Percentiles rank a stretch among this genome's conserved stretches.
These are phyloP conservation scores for Aegithalos caudatus DNA, from an alignment of 2,113 vertebrate genomes.

Conservation along the genomic window DNA sequence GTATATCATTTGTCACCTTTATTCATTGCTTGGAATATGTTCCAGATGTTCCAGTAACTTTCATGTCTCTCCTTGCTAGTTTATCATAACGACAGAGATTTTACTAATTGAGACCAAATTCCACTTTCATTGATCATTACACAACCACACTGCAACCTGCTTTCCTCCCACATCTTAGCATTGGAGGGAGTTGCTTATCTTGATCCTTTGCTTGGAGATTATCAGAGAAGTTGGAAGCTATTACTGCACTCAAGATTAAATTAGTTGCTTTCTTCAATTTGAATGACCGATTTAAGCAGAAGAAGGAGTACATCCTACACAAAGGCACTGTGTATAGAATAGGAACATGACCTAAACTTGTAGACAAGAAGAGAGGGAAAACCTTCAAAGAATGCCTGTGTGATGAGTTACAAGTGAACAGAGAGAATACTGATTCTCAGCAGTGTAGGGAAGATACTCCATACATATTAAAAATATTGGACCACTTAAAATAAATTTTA, in stretches of 20 bases:
- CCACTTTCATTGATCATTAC: not conserved
- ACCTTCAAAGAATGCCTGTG: not conserved
- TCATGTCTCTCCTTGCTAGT: not conserved
- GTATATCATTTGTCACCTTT: not conserved
- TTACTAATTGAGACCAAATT: not conserved
- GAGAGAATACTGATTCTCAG: not conserved
- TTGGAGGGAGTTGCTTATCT: not conserved
- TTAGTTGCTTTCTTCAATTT: not conserved
- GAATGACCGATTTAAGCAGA: not conserved
- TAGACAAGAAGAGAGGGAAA: not conserved
- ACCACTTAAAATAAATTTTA: not conserved
- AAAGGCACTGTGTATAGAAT: not conserved
- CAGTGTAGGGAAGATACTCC: not conserved
- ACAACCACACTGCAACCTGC: not conserved
- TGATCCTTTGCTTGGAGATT: not conserved
- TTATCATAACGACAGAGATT: not conserved
- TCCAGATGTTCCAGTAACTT: not conserved
- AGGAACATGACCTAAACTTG: not conserved
- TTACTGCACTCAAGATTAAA: not conserved
- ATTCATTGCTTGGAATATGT: not conserved
- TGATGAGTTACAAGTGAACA: not conserved
- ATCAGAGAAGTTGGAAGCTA: not conserved
- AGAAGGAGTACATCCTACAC: not conserved
- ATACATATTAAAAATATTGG: not conserved
- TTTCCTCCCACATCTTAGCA: not conserved